Evolutionary conservation across 2,113 vertebrate genomes (phyloP).

Genomic region (Spea bombifrons): DNA sequence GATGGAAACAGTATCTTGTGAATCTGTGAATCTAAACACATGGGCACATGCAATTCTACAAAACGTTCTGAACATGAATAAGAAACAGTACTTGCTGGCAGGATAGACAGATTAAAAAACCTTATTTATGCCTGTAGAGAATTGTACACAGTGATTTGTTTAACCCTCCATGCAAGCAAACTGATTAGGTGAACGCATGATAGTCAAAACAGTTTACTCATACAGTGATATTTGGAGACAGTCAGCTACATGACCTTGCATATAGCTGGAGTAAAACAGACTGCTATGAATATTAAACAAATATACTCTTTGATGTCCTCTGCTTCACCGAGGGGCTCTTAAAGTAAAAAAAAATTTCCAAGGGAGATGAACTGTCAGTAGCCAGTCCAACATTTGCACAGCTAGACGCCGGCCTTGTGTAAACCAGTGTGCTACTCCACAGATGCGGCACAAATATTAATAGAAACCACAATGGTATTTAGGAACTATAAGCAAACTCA

Average conservation of each 20-base stretch:
- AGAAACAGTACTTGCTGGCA: not conserved
- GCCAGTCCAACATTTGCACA: too few relatives aligned
- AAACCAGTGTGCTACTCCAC: too few relatives aligned
- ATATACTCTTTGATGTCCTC: constrained; percentile 43
- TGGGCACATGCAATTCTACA: too few relatives aligned
- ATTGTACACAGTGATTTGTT: not conserved
- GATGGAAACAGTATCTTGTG: too few relatives aligned
- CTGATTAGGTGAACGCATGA: not conserved
- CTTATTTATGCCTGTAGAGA: not conserved
- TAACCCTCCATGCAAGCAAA: not conserved
- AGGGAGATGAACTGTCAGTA: too few relatives aligned
- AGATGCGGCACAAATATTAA: too few relatives aligned
- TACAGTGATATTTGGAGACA: constrained; percentile 5
- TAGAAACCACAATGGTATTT: too few relatives aligned
- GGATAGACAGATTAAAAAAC: not conserved
- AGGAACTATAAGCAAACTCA: too few relatives aligned
- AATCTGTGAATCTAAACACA: too few relatives aligned
- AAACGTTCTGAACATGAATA: too few relatives aligned
- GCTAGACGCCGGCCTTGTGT: too few relatives aligned
- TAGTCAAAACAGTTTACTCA: constrained; percentile 13
- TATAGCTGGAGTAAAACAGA: constrained; percentile 7
- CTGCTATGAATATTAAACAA: constrained; percentile 45
- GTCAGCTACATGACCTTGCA: constrained; percentile 21
- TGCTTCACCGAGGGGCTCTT: not conserved
- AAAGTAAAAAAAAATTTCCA: too few relatives aligned